A percentile compares a stretch with the other conserved stretches of the same genome.
These are phyloP conservation scores for Chrysochloris asiatica DNA, from an alignment of 2,113 vertebrate genomes.

Conservation along the genomic window DNA sequence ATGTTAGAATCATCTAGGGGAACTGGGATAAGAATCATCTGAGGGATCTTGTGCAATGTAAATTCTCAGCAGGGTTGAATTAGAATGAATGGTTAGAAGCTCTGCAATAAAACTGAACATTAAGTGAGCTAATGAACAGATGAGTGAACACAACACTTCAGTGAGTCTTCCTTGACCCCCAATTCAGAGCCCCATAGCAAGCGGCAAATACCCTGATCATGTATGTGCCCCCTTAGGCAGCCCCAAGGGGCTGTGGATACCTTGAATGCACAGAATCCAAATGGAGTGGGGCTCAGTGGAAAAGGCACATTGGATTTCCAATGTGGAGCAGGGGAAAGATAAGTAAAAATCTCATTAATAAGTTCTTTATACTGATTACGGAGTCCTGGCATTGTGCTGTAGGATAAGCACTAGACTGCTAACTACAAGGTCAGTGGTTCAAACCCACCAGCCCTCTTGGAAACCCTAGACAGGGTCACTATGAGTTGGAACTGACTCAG, in stretches of 20 bases:
- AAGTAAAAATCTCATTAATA: background rate
- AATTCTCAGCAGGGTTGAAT: background rate
- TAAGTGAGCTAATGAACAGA: background rate
- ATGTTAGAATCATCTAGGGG: too few relatives aligned
- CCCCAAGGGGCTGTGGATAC: background rate
- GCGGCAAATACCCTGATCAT: accelerated
- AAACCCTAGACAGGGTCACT: too few relatives aligned
- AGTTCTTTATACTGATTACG: background rate
- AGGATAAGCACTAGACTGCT: too few relatives aligned
- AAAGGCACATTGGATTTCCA: background rate
- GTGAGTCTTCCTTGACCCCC: background rate
- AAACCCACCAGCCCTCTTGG: too few relatives aligned
- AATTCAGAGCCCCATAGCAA: background rate
- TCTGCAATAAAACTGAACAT: background rate
- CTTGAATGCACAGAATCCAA: background rate
- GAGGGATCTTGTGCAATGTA: background rate
- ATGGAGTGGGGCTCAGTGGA: background rate
- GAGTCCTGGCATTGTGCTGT: too few relatives aligned
- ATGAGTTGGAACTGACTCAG: too few relatives aligned
- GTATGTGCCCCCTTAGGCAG: background rate
- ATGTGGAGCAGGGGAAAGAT: background rate
- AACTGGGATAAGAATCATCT: background rate
- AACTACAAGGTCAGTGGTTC: too few relatives aligned
- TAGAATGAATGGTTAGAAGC: background rate
- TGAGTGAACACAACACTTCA: background rate